Conservation (phyloP, 2,113 vertebrate species). For the Marcusenius ussheri region DNA sequence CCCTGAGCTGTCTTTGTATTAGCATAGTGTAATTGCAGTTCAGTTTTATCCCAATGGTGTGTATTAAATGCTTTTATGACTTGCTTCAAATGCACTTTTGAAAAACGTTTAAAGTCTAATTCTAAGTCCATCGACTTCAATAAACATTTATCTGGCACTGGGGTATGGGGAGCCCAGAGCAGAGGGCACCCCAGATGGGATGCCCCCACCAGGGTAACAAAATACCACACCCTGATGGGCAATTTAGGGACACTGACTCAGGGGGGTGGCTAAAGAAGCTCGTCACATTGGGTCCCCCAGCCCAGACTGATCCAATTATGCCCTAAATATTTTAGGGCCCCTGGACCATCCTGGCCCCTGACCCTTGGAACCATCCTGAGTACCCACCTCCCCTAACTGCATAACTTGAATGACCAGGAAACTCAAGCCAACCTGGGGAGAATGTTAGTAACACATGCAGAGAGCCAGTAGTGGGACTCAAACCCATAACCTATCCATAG, state of each 20-base stretch:
- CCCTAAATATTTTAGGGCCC: neutral
- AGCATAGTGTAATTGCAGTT: slow-evolving; percentile 16
- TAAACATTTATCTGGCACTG: neutral
- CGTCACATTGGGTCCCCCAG: neutral
- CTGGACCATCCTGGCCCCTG: no score
- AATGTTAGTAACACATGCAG: neutral
- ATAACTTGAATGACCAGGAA: neutral
- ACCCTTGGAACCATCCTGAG: neutral
- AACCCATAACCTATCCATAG: neutral
- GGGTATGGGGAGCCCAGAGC: neutral
- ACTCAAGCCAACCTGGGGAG: neutral
- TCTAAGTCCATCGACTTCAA: neutral
- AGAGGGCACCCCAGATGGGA: neutral
- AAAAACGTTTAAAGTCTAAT: neutral
- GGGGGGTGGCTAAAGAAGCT: neutral
- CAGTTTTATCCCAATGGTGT: slow-evolving; percentile 3
- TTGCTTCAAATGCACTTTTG: neutral
- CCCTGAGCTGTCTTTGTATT: neutral
- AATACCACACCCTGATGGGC: neutral
- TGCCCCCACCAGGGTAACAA: neutral
- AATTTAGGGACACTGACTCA: neutral
- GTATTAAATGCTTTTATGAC: slow-evolving; percentile 8
- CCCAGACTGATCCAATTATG: neutral
- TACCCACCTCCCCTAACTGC: neutral
- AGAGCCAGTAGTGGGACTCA: neutral